Conservation (phyloP, 2,797 vertebrate genomes). For the Acanthurus tractus region DNA sequence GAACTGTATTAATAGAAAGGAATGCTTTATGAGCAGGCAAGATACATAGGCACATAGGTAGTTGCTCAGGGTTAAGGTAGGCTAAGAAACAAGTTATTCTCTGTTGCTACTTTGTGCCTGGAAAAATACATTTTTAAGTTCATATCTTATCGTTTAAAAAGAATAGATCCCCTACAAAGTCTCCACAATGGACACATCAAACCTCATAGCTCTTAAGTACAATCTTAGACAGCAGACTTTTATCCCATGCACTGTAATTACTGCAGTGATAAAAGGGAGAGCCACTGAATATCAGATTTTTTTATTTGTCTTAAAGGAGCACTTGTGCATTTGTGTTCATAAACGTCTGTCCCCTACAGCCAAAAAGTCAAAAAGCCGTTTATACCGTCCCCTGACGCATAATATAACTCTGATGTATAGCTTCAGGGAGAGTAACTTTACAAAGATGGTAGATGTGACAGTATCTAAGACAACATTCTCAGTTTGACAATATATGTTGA, state of each 20-base stretch:
- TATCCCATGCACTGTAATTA: conserved; percentile 16
- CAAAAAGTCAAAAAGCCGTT: conserved; percentile 53
- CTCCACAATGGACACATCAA: conserved; percentile 12
- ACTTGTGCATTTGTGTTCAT: conserved; percentile 44
- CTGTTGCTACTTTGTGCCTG: conserved; percentile 17
- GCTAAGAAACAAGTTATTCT: conserved; percentile 21
- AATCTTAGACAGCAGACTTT: conserved; percentile 17
- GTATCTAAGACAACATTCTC: conserved; percentile 27
- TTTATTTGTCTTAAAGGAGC: conserved; percentile 38
- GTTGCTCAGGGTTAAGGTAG: conserved; percentile 25
- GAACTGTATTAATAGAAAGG: conserved; percentile 30
- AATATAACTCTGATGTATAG: conserved; percentile 48
- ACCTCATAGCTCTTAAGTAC: conserved; percentile 13
- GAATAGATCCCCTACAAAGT: conserved; percentile 27
- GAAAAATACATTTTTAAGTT: conserved; percentile 35
- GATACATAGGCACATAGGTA: not conserved
- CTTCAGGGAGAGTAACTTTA: conserved; percentile 52
- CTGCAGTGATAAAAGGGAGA: conserved; percentile 42
- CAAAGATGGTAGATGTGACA: conserved; percentile 57
- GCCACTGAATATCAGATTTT: conserved; percentile 22
- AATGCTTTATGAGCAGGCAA: conserved; percentile 11
- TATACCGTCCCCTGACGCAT: conserved; percentile 41
- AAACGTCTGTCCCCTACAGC: conserved; percentile 54
- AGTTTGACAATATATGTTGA: conserved; percentile 33
- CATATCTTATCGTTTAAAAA: conserved; percentile 33